These are phyloP conservation scores for Canis aureus DNA, from an alignment of 2,113 vertebrate genomes.

Conservation along the genomic window DNA sequence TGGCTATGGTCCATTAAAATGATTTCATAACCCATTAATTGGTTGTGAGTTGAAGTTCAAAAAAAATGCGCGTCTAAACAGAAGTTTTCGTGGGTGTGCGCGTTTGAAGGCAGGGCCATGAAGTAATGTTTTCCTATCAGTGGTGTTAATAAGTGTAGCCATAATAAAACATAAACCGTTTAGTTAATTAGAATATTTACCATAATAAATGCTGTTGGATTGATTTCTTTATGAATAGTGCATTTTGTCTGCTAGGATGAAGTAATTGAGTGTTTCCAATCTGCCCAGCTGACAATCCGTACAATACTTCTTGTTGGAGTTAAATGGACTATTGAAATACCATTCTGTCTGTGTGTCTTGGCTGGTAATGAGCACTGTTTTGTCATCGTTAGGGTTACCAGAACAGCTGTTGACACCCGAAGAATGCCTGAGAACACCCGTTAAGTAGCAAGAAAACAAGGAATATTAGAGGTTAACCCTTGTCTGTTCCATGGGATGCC, in stretches of 20 bases:
- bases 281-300: conserved; percentile 65
- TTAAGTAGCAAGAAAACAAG: conserved; percentile 56
- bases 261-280: conserved; percentile 80
- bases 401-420: conserved; percentile 77
- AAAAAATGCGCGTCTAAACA: conserved; percentile 38
- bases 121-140: conserved; percentile 82
- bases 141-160: conserved; percentile 73
- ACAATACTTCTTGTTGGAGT: conserved; percentile 74
- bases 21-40: conserved; percentile 76
- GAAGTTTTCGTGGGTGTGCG: conserved; percentile 56
- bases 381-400: conserved; percentile 71
- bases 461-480: conserved; percentile 60
- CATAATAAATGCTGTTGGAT: conserved; percentile 71
- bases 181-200: conserved; percentile 82
- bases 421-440: conserved; percentile 68
- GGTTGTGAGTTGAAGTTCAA: conserved; percentile 64
- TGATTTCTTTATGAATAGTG: conserved; percentile 79
- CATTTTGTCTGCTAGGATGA: conserved; percentile 76
- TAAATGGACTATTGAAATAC: conserved; percentile 56
- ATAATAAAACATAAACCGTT: conserved; percentile 72
- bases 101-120: conserved; percentile 62
- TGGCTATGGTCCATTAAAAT: conserved; percentile 51
- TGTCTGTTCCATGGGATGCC: conserved; percentile 43
- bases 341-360: conserved; percentile 72
- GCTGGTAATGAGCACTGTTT: conserved; percentile 75